Percentiles rank a stretch among this genome's conserved stretches.
phyloP scores from a whole-genome alignment of 2,113 vertebrate species.

The Carlito syrichta region DNA sequence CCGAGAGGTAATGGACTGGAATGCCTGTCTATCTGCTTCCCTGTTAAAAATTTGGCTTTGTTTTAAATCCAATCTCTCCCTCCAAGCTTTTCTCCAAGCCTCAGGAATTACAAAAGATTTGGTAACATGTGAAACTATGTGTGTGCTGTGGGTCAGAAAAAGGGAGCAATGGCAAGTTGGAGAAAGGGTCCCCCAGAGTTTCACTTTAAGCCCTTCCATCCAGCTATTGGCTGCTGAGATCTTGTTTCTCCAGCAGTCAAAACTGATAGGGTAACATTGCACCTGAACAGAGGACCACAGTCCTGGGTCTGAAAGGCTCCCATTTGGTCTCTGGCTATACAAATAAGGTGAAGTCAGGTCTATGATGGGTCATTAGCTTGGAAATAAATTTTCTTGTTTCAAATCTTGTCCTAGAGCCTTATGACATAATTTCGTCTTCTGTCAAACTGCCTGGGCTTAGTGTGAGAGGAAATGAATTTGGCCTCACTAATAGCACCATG shows the following conservation, averaged over 20 bases:
- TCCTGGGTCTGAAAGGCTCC: not conserved
- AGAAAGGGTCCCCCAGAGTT: not conserved
- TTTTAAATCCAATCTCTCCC: not conserved
- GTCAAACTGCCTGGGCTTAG: slow-evolving; percentile 10
- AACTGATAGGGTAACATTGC: not conserved
- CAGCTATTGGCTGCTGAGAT: not conserved
- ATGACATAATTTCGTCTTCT: not conserved
- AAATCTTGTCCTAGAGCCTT: not conserved
- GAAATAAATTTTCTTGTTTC: not conserved
- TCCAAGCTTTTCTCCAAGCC: not conserved
- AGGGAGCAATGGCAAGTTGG: not conserved
- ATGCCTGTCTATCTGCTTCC: not conserved
- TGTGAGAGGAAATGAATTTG: not conserved
- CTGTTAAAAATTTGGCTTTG: not conserved
- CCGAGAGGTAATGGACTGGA: not conserved
- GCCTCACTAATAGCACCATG: not conserved
- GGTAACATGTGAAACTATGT: not conserved
- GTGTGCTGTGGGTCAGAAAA: not conserved
- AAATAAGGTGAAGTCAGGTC: not conserved
- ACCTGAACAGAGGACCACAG: not conserved
- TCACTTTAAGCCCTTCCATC: not conserved
- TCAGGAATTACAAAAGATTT: not conserved
- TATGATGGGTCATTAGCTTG: not conserved
- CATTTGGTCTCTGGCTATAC: not conserved
- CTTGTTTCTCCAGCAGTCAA: not conserved